phyloP scores from a whole-genome alignment of 2,797 vertebrate genomes.

The Erpetoichthys calabaricus region DNA sequence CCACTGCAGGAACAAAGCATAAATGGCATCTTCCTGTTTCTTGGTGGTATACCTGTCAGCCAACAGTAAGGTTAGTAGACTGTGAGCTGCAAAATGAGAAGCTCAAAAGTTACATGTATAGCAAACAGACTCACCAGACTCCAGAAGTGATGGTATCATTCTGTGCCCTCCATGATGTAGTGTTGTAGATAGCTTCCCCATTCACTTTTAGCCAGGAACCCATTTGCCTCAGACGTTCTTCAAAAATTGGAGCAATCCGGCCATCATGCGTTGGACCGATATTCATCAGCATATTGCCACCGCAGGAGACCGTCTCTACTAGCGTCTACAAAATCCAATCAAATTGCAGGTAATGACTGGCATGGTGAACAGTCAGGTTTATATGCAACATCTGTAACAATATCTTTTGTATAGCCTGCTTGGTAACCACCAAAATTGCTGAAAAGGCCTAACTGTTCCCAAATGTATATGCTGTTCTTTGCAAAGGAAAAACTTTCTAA shows the following conservation, averaged over 20 bases:
- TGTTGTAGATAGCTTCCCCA: conserved; percentile 76
- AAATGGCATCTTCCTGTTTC: conserved; percentile 51
- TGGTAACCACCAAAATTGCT: too few relatives aligned
- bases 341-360: neutral
- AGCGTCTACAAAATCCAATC: conserved; percentile 49
- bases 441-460: too few relatives aligned
- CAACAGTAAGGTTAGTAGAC: neutral
- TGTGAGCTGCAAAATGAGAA: neutral
- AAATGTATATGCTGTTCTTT: too few relatives aligned
- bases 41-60: conserved; percentile 70
- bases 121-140: conserved; percentile 57
- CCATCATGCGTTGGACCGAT: conserved; percentile 79
- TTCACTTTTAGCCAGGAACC: conserved; percentile 81
- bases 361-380: neutral
- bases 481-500: too few relatives aligned
- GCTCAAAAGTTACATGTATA: neutral
- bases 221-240: conserved; percentile 81
- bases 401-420: too few relatives aligned
- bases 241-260: conserved; percentile 66
- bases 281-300: conserved; percentile 89
- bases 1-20: conserved; percentile 72
- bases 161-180: conserved; percentile 67
- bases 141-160: conserved; percentile 57
- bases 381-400: too few relatives aligned
- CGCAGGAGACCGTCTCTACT: conserved; percentile 79